Evolutionary conservation across 1,140 invertebrate genomes (phyloP), one percentile per base, ranked within the genome.

Genomic region (Phthorimaea operculella): DNA sequence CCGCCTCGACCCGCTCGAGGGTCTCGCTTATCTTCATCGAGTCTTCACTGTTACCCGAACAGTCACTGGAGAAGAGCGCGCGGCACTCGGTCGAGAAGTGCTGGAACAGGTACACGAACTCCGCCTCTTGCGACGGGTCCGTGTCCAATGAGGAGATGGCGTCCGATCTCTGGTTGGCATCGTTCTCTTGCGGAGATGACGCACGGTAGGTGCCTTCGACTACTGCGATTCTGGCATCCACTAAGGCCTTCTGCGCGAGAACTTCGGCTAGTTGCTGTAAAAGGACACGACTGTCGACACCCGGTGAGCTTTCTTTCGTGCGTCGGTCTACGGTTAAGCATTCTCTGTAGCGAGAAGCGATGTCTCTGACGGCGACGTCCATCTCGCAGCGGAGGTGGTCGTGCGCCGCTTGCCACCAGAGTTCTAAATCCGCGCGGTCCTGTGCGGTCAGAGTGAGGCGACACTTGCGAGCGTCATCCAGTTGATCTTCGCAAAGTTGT

Each of bases 181-280:
- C 55, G 16, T 64, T 60, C 51, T 69, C 65, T 53, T 56, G 59
- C 55, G 70, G 77, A 28, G 64, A 59, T n/a, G 74, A 66, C 55
- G 79, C 77, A 54, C 74, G 72, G 65, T 76, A 78, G 21, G 88
- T 86, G 55, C 87, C 87, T 59, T 83, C 86, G 33, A 92, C 74
- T 34, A 92, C 87, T 14, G 86, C 83, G 55, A 92, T 88, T 60
- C 91, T 87, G 33, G 92, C 90, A 76, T 93, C 92, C 17, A 93
- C 88, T 33, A 94, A 81, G 36, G 92, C 91, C 72, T 93, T 93
- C 57, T 93, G 91, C 28, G 92, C 92, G 36, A 93, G 87, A 44
- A 93, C 87, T 73, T 93, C 92, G 16, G 91, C 90, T 70, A 92
- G 92, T 71, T 92, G 89, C 16, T 86, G 80, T 58, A 94, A 69